phyloP scores from a whole-genome alignment of 2,888 invertebrate genomes.

The Orthonychiurus folsomi region DNA sequence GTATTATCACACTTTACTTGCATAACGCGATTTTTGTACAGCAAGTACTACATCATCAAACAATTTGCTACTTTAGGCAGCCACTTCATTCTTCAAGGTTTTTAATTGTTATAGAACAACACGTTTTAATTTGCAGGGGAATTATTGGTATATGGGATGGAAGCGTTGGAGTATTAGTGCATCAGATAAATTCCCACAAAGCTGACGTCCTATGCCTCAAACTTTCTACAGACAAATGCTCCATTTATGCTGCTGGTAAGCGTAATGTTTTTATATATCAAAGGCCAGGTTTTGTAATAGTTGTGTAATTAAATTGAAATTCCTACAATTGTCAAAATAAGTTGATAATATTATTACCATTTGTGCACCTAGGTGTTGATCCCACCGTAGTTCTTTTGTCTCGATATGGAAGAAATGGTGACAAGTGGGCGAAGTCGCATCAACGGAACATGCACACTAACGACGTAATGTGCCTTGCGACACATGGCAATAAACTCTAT shows the following conservation, averaged over 20 bases:
- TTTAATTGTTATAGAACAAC: too few relatives aligned
- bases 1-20: too few relatives aligned
- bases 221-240: conserved; percentile 59
- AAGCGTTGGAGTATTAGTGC: conserved; percentile 64
- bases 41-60: too few relatives aligned
- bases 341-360: conserved; percentile 4
- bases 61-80: too few relatives aligned
- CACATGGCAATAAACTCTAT: conserved; percentile 57
- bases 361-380: conserved; percentile 53
- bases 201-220: conserved; percentile 69
- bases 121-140: conserved; percentile 54
- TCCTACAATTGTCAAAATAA: not conserved
- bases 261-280: not conserved
- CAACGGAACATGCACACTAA: conserved; percentile 74
- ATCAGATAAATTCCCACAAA: conserved; percentile 67
- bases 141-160: conserved; percentile 83
- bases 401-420: conserved; percentile 53
- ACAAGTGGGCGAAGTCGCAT: conserved; percentile 74
- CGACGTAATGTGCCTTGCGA: conserved; percentile 67
- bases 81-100: too few relatives aligned
- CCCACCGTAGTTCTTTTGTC: conserved; percentile 67
- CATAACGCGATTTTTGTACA: too few relatives aligned
- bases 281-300: not conserved
- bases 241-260: conserved; percentile 63
- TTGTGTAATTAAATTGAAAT: not conserved